A percentile compares a stretch with the other conserved stretches of the same genome.
Evolutionary conservation across 1,140 invertebrate species (phyloP).

Genomic region (Apis florea): DNA sequence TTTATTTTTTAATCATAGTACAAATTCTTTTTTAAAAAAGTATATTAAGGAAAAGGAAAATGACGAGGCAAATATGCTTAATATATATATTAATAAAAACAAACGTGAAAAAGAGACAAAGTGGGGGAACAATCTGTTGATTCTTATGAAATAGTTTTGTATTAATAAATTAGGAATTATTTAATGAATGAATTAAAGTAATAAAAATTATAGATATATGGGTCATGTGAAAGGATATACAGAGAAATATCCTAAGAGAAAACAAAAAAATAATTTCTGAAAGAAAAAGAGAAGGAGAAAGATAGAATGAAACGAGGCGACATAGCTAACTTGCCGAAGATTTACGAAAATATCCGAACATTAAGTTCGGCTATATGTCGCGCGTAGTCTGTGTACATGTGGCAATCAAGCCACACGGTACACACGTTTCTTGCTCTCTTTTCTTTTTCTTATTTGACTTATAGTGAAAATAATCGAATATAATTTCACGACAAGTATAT

Average conservation of each 20-base stretch:
- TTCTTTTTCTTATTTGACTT: constrained; percentile 49
- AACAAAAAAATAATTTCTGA: constrained; percentile 27
- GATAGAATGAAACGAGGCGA: constrained; percentile 48
- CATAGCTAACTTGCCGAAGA: constrained; percentile 51
- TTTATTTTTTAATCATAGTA: too few relatives aligned
- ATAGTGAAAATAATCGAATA: constrained; percentile 40
- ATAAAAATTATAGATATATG: constrained; percentile 24
- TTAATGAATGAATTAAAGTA: constrained; percentile 18
- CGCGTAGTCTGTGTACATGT: constrained; percentile 76
- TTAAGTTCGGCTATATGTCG: constrained; percentile 56
- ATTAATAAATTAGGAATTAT: constrained; percentile 11
- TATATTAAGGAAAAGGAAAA: background rate
- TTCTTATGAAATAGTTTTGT: constrained; percentile 18
- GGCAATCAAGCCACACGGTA: constrained; percentile 76
- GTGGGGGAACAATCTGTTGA: constrained; percentile 38
- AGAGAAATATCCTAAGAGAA: constrained; percentile 17
- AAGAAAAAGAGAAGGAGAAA: constrained; percentile 44
- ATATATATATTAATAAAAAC: constrained; percentile 25
- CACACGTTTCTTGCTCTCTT: constrained; percentile 56
- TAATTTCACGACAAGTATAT: constrained; percentile 7
- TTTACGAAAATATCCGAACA: constrained; percentile 62
- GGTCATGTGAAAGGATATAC: constrained; percentile 38
- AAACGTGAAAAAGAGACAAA: background rate
- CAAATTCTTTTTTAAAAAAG: background rate
- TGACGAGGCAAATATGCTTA: background rate